Evolutionary conservation across 2,797 vertebrate species (phyloP).

Genomic region (Todus mexicanus): DNA sequence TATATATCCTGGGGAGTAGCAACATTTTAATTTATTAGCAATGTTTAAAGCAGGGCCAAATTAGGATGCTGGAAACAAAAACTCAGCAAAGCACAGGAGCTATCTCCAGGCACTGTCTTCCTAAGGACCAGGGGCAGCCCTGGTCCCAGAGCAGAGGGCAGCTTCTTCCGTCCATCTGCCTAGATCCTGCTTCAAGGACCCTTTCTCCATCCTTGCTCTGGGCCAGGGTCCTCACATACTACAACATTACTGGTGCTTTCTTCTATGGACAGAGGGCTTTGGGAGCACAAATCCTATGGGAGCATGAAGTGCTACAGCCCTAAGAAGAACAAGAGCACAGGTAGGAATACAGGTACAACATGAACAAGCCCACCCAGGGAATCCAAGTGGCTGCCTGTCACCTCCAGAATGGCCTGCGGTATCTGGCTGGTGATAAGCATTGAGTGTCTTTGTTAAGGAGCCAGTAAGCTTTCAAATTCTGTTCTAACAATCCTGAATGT

Average conservation of each 20-base stretch:
- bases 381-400: background rate
- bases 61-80: background rate
- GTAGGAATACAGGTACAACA: background rate
- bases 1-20: background rate
- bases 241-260: background rate
- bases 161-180: background rate
- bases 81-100: background rate
- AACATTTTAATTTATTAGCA: background rate
- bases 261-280: background rate
- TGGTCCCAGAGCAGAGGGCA: background rate
- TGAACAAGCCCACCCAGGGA: accelerated
- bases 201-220: background rate
- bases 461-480: background rate
- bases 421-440: background rate
- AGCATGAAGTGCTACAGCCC: background rate
- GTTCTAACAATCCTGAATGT: background rate
- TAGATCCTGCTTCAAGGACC: background rate
- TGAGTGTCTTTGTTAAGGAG: background rate
- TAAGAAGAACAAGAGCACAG: background rate
- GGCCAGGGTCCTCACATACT: background rate
- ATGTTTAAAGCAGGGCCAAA: background rate
- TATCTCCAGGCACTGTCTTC: background rate
- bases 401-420: accelerated
- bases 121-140: background rate
- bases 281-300: background rate